Conservation (phyloP, 1,140 invertebrate species). For the Drosophila pectinifera region DNA sequence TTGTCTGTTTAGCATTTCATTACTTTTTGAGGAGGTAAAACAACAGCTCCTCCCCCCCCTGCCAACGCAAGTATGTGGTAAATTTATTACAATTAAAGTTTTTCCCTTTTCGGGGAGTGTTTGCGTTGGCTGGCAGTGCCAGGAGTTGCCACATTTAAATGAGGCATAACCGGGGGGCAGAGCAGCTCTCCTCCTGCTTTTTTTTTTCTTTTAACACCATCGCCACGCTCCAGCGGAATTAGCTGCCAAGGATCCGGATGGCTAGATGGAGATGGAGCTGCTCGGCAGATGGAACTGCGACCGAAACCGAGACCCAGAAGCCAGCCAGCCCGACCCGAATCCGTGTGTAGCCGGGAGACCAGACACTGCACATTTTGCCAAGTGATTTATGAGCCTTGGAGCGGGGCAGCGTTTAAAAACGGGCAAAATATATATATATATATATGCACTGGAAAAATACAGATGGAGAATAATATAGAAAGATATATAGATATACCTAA, state of each 20-base stretch:
- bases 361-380: conserved; percentile 69
- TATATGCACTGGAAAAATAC: conserved; percentile 2
- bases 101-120: conserved; percentile 12
- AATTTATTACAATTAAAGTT: conserved; percentile 80
- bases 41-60: conserved; percentile 1
- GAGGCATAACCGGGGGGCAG: conserved; percentile 49
- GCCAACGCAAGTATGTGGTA: conserved; percentile 56
- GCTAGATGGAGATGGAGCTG: conserved; percentile 21
- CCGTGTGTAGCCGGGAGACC: conserved; percentile 23
- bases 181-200: conserved; percentile 5
- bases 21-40: conserved; percentile 35
- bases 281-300: conserved; percentile 31
- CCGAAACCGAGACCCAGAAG: conserved; percentile 3
- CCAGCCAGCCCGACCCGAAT: too few relatives aligned
- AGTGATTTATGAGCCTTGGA: conserved; percentile 74
- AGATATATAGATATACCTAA: too few relatives aligned
- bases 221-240: conserved; percentile 43
- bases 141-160: conserved; percentile 66
- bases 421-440: conserved; percentile 52
- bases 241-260: conserved; percentile 39
- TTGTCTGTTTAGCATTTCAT: conserved; percentile 59
- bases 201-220: conserved; percentile 22
- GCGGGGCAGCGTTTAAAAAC: conserved; percentile 73
- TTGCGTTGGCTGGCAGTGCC: conserved; percentile 15
- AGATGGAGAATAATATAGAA: too few relatives aligned